Conservation (phyloP, 2,888 invertebrate genomes). For the Caenorhabditis auriculariae region DNA sequence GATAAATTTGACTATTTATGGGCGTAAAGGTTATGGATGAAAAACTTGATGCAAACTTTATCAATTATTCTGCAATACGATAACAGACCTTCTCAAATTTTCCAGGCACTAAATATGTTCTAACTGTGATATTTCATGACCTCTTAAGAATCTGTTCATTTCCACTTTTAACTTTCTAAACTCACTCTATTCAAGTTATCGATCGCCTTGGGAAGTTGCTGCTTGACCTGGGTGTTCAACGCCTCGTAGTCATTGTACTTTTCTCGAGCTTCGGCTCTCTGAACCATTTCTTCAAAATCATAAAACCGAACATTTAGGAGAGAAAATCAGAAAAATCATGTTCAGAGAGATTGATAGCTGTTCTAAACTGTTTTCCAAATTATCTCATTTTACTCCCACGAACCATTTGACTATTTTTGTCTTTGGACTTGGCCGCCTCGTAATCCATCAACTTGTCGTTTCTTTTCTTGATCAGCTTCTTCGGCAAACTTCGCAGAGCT, state of each 20-base stretch:
- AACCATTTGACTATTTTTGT: constrained; percentile 28
- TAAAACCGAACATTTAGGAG: no score
- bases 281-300: constrained; percentile 4
- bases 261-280: constrained; percentile 20
- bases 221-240: constrained; percentile 53
- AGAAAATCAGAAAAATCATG: no score
- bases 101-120: no score
- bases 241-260: constrained; percentile 51
- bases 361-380: no score
- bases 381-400: not conserved
- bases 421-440: constrained; percentile 45
- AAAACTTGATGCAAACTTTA: no score
- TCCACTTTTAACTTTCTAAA: not conserved
- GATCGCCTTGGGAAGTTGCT: constrained; percentile 48
- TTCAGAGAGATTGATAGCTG: no score
- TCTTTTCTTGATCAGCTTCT: constrained; percentile 53
- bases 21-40: not conserved
- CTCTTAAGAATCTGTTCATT: no score
- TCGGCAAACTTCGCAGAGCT: constrained; percentile 42
- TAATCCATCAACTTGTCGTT: constrained; percentile 60
- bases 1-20: no score
- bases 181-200: constrained; percentile 36
- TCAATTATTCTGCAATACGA: no score
- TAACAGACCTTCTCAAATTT: no score
- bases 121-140: no score